Conservation (phyloP, 2,113 vertebrate species). For the Megaceryle maxima region DNA sequence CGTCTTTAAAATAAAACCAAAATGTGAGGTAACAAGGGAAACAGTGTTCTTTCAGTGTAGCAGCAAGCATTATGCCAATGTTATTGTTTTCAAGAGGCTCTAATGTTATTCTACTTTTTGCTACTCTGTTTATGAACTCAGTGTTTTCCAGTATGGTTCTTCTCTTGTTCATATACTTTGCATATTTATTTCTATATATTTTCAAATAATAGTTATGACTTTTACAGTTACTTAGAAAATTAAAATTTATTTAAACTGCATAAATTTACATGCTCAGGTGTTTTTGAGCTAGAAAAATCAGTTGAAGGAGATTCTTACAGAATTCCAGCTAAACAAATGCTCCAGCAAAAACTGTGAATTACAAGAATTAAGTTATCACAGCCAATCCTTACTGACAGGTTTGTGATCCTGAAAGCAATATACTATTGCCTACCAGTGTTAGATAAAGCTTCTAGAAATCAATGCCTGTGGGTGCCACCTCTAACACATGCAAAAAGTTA, state of each 20-base stretch:
- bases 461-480: background rate
- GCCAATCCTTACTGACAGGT: constrained; percentile 10
- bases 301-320: background rate
- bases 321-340: background rate
- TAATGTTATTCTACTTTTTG: background rate
- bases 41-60: background rate
- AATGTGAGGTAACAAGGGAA: background rate
- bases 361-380: background rate
- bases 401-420: background rate
- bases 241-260: background rate
- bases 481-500: background rate
- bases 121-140: too few relatives aligned
- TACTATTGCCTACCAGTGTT: background rate
- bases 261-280: background rate
- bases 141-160: background rate
- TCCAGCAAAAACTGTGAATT: background rate
- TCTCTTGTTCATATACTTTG: background rate
- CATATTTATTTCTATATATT: background rate
- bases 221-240: background rate
- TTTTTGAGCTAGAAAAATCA: background rate
- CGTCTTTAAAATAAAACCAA: background rate
- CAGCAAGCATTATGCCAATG: background rate
- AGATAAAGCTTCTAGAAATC: background rate
- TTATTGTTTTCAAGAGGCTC: background rate
- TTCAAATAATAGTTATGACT: background rate